Conservation (phyloP, 2,888 invertebrate species). For the Microchrysa polita region DNA sequence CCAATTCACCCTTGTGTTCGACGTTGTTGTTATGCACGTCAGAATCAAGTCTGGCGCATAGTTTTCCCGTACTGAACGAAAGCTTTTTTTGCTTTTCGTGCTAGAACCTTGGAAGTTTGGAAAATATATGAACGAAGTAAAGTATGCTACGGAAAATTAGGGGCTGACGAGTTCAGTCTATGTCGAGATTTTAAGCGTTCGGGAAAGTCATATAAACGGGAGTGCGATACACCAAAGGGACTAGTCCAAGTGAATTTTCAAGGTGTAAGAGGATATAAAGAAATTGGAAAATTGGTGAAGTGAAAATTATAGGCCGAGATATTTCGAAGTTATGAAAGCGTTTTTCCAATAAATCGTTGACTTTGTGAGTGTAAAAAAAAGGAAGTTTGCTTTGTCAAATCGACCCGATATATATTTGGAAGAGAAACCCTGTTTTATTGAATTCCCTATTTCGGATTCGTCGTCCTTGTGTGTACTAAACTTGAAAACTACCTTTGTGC, state of each 20-base stretch:
- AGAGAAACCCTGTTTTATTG: conserved; percentile 8
- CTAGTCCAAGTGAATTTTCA: conserved; percentile 27
- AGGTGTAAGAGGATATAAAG: conserved; percentile 25
- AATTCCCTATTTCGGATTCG: conserved; percentile 22
- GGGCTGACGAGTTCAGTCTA: conserved; percentile 46
- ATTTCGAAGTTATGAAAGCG: background rate
- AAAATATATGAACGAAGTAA: conserved; percentile 13
- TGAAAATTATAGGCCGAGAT: background rate
- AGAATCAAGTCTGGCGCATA: conserved; percentile 36
- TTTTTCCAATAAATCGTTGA: background rate
- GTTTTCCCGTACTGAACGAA: conserved; percentile 5
- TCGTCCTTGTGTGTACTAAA: conserved; percentile 42
- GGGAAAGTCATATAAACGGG: conserved; percentile 22
- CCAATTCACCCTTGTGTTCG: conserved; percentile 13
- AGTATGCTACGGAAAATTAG: conserved; percentile 30
- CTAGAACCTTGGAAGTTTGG: conserved; percentile 36
- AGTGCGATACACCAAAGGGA: conserved; percentile 15
- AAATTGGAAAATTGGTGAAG: conserved; percentile 25
- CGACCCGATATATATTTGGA: background rate
- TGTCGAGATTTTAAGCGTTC: conserved; percentile 48
- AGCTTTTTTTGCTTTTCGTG: conserved; percentile 35
- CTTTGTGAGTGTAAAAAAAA: background rate
- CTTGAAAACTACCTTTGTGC: conserved; percentile 37
- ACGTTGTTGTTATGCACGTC: background rate
- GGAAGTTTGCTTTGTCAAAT: background rate